Conservation (phyloP, 2,797 vertebrate species). For the Phylloscopus collybita region DNA sequence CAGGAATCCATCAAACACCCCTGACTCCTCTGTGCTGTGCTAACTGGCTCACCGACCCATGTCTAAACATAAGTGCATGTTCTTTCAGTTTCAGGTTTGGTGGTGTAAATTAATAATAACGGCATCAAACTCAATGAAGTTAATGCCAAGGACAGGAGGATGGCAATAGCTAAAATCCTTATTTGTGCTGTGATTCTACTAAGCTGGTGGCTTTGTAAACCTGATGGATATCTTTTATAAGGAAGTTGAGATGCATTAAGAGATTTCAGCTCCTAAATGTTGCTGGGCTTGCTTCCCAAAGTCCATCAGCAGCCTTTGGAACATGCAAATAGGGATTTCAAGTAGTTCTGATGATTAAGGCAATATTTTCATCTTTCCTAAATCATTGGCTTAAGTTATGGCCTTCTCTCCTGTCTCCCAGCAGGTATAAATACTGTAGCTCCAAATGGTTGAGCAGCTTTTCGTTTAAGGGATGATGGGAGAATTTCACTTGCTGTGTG, state of each 20-base stretch:
- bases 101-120: conserved; percentile 13
- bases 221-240: background rate
- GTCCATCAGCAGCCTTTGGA: background rate
- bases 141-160: background rate
- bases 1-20: background rate
- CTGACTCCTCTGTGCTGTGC: background rate
- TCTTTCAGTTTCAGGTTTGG: background rate
- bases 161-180: background rate
- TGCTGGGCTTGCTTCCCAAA: conserved; percentile 29
- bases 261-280: background rate
- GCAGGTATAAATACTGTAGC: background rate
- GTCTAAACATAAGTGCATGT: background rate
- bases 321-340: background rate
- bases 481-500: background rate
- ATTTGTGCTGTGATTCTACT: background rate
- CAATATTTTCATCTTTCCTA: background rate
- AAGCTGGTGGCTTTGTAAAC: background rate
- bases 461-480: background rate
- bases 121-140: background rate
- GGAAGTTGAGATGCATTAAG: background rate
- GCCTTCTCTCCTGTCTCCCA: background rate
- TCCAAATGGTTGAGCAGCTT: background rate
- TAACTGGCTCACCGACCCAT: background rate
- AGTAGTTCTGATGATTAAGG: background rate
- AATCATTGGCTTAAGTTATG: background rate